Evolutionary conservation across 2,888 invertebrate species (phyloP).

Genomic region (Ormyrus labotus): DNA sequence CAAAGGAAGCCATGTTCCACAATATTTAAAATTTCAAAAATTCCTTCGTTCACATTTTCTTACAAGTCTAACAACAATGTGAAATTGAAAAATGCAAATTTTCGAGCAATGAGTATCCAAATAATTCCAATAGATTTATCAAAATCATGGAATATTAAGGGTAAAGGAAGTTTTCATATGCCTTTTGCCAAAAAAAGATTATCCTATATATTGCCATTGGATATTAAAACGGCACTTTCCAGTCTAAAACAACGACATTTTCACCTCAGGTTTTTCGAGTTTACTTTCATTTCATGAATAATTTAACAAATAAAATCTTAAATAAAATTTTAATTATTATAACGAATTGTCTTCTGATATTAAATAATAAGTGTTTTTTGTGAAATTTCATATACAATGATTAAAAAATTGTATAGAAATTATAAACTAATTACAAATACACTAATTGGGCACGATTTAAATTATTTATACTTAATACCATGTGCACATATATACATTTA

Average conservation of each 20-base stretch:
- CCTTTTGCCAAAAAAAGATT: background rate
- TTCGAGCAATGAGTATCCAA: background rate
- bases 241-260: background rate
- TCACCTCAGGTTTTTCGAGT: conserved; percentile 20
- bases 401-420: conserved; percentile 32
- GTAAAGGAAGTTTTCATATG: conserved; percentile 4
- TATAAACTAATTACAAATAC: conserved; percentile 34
- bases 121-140: background rate
- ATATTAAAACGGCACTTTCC: too few species aligned
- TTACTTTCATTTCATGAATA: conserved; percentile 39
- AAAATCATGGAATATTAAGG: background rate
- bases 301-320: conserved; percentile 34
- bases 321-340: conserved; percentile 17
- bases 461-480: conserved; percentile 46
- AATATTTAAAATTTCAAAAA: conserved; percentile 31
- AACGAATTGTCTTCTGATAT: conserved; percentile 13
- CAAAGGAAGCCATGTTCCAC: conserved; percentile 24
- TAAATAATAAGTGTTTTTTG: conserved; percentile 8
- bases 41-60: background rate
- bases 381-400: conserved; percentile 35
- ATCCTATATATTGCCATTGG: background rate
- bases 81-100: conserved; percentile 20
- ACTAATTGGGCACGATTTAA: conserved; percentile 27
- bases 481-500: conserved; percentile 56
- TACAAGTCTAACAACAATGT: conserved; percentile 13